Base-by-base conservation (phyloP, 2,113 vertebrate genomes). In the Sporophila hypoxantha region DNA sequence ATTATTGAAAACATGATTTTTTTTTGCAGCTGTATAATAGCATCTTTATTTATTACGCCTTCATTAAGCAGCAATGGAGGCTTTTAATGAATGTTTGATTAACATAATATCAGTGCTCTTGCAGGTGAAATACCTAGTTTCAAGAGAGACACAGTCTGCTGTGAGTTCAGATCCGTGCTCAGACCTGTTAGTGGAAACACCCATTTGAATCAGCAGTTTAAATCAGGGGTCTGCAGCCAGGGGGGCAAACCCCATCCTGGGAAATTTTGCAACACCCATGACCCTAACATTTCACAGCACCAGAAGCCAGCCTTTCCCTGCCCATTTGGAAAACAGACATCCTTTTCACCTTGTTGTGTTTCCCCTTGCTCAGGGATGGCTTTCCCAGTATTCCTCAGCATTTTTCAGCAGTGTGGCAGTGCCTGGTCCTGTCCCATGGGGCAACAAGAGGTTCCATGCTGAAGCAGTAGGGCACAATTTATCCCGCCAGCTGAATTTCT, bases 21-120 rank as follows among this genome's bases (percentile, higher is more conserved):
- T 77, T 87, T 94, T 46, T 46, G 55, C 76, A 68, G 82, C 74
- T 92, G 85, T 76, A 84, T 89, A 95, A 93, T 83, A 85, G 82
- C 83, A 88, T 90, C 85, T 88, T 81, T 88, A 91, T 88, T 93
- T 93, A 90, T 94, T 88, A 70, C 0, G 0, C 59, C 62, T 79
- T 93, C 91, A 84, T 94, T 91, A 94, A 49, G 73, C 66, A 55
- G 89, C 81, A 85, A 73, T 36, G 66, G 66, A 86, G 42, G 60
- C 66, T 89, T 82, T 75, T 88, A 91, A 93, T 81, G 83, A 71
- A 91, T 73, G 82, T 68, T 91, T 94, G 90, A 92, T 93, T 93
- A 96, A 89, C 75, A 91, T 71, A 75, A 6, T 62, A 88, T 71
- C 66, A 74, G 76, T 50, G 57, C 30, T 82, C 61, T 81, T 64